Evolutionary conservation across 2,888 invertebrate species (phyloP).

Genomic region (Apoda limacodes): DNA sequence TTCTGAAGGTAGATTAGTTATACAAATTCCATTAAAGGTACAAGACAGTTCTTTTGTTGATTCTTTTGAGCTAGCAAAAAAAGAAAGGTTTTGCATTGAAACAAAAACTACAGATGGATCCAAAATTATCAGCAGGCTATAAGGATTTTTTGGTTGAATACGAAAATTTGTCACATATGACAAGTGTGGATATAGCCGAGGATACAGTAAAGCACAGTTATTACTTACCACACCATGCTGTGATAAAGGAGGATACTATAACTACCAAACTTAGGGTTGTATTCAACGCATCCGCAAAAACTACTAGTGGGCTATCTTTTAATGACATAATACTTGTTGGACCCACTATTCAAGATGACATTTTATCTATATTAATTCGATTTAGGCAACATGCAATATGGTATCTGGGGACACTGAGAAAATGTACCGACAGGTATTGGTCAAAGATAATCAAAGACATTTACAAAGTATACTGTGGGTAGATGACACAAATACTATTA

Average conservation of each 20-base stretch:
- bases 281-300: constrained; percentile 15
- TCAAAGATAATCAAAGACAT: constrained; percentile 22
- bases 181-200: constrained; percentile 16
- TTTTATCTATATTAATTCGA: too few species aligned
- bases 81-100: constrained; percentile 21
- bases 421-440: too few species aligned
- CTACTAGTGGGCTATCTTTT: constrained; percentile 13
- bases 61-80: too few species aligned
- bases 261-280: constrained; percentile 15
- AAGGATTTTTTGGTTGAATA: constrained; percentile 14
- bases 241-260: constrained; percentile 8
- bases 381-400: constrained; percentile 26
- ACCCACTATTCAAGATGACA: too few species aligned
- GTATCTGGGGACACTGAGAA: constrained; percentile 33
- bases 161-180: too few species aligned
- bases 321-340: constrained; percentile 20
- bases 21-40: too few species aligned
- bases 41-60: too few species aligned
- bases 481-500: constrained; percentile 16
- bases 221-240: constrained; percentile 11
- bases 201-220: constrained; percentile 1
- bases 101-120: constrained; percentile 14
- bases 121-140: constrained; percentile 16
- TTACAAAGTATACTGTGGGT: constrained; percentile 33
- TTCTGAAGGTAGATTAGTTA: constrained; percentile 17